These are phyloP conservation scores for Motacilla tschutschensis DNA, from an alignment of 2,113 vertebrate species.

Conservation along the genomic window DNA sequence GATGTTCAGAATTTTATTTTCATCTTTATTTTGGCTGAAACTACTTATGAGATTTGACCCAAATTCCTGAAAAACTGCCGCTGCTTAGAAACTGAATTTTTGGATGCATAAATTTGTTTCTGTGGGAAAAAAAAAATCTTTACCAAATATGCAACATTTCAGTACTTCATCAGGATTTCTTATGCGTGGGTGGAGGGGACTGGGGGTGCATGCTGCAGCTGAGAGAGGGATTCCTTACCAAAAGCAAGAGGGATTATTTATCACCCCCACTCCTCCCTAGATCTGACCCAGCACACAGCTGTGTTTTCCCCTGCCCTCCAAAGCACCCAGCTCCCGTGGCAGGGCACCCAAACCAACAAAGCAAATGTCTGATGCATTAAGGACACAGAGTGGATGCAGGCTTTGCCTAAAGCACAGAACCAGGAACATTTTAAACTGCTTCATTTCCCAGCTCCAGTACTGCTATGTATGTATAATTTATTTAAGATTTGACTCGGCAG, in stretches of 20 bases:
- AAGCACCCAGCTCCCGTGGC: neutral
- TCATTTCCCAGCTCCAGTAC: conserved; percentile 29
- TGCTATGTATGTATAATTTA: conserved; percentile 54
- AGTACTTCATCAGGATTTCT: conserved; percentile 9
- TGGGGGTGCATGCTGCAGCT: fast-evolving
- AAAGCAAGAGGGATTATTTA: neutral
- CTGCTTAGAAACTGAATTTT: conserved; percentile 30
- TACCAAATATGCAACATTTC: neutral
- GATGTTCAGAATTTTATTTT: conserved; percentile 10
- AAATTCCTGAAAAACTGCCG: conserved; percentile 34
- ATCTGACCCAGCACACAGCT: neutral
- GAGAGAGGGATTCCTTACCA: neutral
- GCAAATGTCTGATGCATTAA: neutral
- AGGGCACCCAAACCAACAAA: neutral
- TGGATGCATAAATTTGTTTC: neutral
- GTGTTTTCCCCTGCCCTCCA: neutral
- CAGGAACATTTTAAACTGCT: conserved; percentile 27
- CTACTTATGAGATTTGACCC: conserved; percentile 21
- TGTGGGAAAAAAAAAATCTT: neutral
- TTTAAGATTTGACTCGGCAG: conserved; percentile 59
- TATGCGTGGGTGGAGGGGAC: neutral
- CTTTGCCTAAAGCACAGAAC: conserved; percentile 30
- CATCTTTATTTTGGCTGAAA: conserved; percentile 35
- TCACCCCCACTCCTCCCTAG: neutral
- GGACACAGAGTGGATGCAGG: neutral